Conservation (phyloP, 2,797 vertebrate genomes). For the Hafferia zeledoni region DNA sequence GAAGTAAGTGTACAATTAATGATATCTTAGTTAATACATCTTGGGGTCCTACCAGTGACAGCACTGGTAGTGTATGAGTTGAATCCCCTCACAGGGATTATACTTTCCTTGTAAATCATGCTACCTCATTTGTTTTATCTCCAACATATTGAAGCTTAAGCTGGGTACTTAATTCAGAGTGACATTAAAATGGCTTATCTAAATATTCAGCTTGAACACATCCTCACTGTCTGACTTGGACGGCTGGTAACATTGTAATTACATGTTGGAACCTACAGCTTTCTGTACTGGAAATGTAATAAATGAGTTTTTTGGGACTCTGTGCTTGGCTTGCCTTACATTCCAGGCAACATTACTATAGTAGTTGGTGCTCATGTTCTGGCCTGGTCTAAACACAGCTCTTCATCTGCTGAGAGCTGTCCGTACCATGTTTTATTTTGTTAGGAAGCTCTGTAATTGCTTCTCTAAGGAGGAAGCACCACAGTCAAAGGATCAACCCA, state of each 20-base stretch:
- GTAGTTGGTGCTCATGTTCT: neutral
- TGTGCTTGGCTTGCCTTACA: neutral
- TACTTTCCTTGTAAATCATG: constrained; percentile 32
- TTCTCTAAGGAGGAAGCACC: neutral
- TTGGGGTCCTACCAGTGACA: neutral
- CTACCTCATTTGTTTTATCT: constrained; percentile 9
- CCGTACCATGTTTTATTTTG: neutral
- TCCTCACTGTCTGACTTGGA: neutral
- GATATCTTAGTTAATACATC: neutral
- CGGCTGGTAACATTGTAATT: constrained; percentile 21
- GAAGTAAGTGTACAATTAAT: neutral
- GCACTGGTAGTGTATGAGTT: constrained; percentile 1
- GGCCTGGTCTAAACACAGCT: neutral
- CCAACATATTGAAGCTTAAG: neutral
- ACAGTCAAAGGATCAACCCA: neutral
- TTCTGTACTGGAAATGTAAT: neutral
- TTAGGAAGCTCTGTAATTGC: neutral
- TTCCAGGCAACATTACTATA: neutral
- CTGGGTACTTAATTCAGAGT: constrained; percentile 29
- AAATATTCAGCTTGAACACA: constrained; percentile 22
- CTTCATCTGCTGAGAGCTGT: neutral
- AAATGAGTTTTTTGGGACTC: neutral
- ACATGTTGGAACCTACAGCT: neutral
- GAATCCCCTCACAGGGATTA: neutral
- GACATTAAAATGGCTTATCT: constrained; percentile 36